Evolutionary conservation across 2,797 vertebrate species (phyloP).

Genomic region (Macroramphosus scolopax): DNA sequence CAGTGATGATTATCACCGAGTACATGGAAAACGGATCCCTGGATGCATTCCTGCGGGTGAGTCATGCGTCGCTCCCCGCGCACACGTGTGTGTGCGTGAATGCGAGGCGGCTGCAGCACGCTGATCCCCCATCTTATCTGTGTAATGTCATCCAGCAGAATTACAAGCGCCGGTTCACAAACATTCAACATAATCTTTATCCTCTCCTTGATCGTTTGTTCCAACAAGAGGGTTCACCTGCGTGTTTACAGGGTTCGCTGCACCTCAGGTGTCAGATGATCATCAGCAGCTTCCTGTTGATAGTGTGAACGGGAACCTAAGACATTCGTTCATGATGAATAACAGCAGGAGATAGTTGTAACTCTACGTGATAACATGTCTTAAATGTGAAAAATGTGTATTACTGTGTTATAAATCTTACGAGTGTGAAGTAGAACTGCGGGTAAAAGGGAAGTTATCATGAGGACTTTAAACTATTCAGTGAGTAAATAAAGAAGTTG

Average conservation of each 20-base stretch:
- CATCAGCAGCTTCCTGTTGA: background rate
- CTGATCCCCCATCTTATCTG: conserved; percentile 59
- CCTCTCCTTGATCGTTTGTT: conserved; percentile 31
- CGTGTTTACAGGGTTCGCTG: conserved; percentile 11
- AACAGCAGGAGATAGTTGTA: too few species aligned
- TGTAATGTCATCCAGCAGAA: conserved; percentile 50
- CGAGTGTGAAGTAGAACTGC: too few species aligned
- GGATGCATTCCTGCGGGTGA: conserved; percentile 97
- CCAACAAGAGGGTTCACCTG: conserved; percentile 20
- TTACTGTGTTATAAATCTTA: too few species aligned
- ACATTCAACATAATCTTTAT: conserved; percentile 44
- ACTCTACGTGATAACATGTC: too few species aligned
- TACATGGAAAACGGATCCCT: conserved; percentile 99
- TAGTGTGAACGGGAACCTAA: too few species aligned
- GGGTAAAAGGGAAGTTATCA: too few species aligned
- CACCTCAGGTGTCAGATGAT: conserved; percentile 2
- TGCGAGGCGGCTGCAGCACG: conserved; percentile 9
- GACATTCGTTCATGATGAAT: too few species aligned
- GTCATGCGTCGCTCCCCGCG: conserved; percentile 67
- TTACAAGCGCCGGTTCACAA: conserved; percentile 52
- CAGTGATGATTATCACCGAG: conserved; percentile 99
- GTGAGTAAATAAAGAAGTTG: too few species aligned
- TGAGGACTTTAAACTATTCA: background rate
- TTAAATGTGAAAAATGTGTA: too few species aligned
- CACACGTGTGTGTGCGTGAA: conserved; percentile 17